Percentiles rank a stretch among this genome's conserved stretches.
Conservation (phyloP, 2,888 invertebrate species). For the Morpho achilles region DNA sequence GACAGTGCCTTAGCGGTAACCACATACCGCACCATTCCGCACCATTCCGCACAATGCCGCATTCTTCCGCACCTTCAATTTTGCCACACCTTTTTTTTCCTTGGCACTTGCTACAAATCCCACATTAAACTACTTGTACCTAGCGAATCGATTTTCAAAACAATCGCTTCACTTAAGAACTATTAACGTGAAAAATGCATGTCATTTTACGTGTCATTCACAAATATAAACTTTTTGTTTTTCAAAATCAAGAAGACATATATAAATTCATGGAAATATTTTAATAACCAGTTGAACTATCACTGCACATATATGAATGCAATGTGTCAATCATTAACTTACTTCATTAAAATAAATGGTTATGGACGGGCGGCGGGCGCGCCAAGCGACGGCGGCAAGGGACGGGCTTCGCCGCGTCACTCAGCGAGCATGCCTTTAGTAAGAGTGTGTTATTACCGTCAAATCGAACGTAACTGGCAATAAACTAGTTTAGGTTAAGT, state of each 20-base stretch:
- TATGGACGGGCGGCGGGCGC: slow-evolving; percentile 41
- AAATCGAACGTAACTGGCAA: slow-evolving; percentile 71
- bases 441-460: slow-evolving; percentile 59
- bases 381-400: slow-evolving; percentile 41
- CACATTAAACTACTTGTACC: background rate
- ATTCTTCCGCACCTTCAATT: slow-evolving; percentile 3
- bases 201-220: too few relatives aligned
- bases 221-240: too few relatives aligned
- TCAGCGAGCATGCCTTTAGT: slow-evolving; percentile 65
- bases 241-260: too few relatives aligned
- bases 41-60: slow-evolving; percentile 21
- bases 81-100: background rate
- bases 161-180: too few relatives aligned
- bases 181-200: too few relatives aligned
- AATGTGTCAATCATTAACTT: slow-evolving; percentile 3
- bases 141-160: background rate
- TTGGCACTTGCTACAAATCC: too few relatives aligned
- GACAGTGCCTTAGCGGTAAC: slow-evolving; percentile 53
- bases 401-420: slow-evolving; percentile 46
- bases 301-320: too few relatives aligned
- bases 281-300: background rate
- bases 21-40: slow-evolving; percentile 26
- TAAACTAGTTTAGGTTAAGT: slow-evolving; percentile 66
- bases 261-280: too few relatives aligned
- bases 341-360: slow-evolving; percentile 19